These are phyloP conservation scores for Orthonyx spaldingii DNA, from an alignment of 2,113 vertebrate species.

Conservation along the genomic window DNA sequence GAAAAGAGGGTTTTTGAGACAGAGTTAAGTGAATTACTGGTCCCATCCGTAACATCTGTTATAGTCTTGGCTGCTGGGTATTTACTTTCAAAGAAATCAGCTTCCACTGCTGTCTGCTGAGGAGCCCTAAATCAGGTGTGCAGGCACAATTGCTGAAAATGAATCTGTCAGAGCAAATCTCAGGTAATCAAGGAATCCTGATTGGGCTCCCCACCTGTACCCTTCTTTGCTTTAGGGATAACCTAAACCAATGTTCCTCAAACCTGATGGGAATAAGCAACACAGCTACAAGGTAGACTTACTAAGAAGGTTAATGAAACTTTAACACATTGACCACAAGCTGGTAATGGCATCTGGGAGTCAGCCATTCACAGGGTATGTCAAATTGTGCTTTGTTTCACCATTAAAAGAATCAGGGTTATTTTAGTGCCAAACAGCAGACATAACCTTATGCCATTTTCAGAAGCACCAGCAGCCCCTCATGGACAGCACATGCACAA, in stretches of 20 bases:
- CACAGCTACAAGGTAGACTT: not conserved
- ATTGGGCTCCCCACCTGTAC: not conserved
- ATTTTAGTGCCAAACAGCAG: not conserved
- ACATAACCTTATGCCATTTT: not conserved
- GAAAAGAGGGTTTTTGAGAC: not conserved
- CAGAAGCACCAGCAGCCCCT: not conserved
- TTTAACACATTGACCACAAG: not conserved
- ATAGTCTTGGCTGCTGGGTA: not conserved
- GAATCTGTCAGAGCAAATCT: slow-evolving; percentile 10
- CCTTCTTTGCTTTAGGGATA: not conserved
- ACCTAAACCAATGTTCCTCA: not conserved
- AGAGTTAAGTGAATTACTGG: slow-evolving; percentile 27
- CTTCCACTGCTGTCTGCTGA: not conserved
- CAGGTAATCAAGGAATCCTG: not conserved
- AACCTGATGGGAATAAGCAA: not conserved
- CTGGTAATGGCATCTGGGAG: not conserved
- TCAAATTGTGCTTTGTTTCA: not conserved
- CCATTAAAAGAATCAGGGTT: not conserved
- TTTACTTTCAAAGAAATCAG: slow-evolving; percentile 32
- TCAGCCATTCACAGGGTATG: not conserved
- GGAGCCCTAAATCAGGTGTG: slow-evolving; percentile 3
- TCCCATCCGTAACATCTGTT: not conserved
- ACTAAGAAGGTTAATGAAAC: not conserved
- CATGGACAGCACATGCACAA: not conserved
- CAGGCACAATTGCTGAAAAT: slow-evolving; percentile 15